phyloP scores from a whole-genome alignment of 2,113 vertebrate species.

The Ceyx cyanopectus region DNA sequence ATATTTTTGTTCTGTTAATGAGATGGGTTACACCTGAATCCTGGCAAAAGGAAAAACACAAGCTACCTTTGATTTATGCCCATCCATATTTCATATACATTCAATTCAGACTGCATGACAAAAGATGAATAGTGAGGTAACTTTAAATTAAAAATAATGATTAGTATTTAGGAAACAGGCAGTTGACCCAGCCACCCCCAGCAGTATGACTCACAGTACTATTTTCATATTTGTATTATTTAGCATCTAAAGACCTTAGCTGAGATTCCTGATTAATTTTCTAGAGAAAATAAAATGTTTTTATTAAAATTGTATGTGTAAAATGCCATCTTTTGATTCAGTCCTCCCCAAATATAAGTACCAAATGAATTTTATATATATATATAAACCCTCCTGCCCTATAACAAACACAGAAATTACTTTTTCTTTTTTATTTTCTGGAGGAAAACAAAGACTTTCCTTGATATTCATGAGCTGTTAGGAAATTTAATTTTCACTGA shows the following conservation, averaged over 20 bases:
- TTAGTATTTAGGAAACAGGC: conserved; percentile 37
- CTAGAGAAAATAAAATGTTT: background rate
- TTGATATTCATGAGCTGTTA: background rate
- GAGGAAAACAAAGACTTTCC: background rate
- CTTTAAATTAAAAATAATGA: conserved; percentile 41
- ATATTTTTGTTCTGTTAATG: background rate
- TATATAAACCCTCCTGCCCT: background rate
- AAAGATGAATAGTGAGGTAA: conserved; percentile 29
- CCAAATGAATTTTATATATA: background rate
- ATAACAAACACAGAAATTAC: background rate
- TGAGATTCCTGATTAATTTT: conserved; percentile 10
- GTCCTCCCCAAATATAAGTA: background rate
- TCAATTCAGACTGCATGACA: background rate
- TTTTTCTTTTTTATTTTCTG: background rate
- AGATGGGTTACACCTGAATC: background rate
- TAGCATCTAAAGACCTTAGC: conserved; percentile 27
- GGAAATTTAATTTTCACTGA: background rate
- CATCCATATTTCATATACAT: background rate
- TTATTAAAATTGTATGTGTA: background rate
- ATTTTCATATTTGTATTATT: conserved; percentile 53
- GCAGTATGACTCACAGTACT: conserved; percentile 10
- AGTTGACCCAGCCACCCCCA: conserved; percentile 39
- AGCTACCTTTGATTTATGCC: background rate
- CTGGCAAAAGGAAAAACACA: background rate
- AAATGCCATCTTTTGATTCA: conserved; percentile 10